Base-by-base conservation (phyloP, 2,797 vertebrate genomes). In the Lophotriccus pileatus region DNA sequence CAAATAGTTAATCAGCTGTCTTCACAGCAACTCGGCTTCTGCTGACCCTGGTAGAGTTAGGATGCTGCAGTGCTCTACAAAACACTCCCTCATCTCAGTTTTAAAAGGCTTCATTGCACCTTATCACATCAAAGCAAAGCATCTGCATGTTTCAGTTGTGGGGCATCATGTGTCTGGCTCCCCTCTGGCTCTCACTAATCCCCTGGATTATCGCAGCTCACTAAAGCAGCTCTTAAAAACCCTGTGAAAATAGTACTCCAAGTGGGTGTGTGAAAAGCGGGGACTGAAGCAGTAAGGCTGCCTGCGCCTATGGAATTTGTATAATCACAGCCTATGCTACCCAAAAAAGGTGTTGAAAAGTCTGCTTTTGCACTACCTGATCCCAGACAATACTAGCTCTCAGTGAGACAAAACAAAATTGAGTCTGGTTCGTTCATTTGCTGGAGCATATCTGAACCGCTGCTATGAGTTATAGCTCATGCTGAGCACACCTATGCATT, bases 121-220 rank as follows among this genome's bases (percentile, higher is more conserved):
- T 96, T 96, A 96, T 97, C 95, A 96, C 94, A 96, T 96, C 94
- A 96, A 96, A 97, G 96, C 74, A 86, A 96, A 96, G 74, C 91
- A 96, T 97, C 95, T 95, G 95, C 93, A 84, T 93, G 87, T 96
- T 96, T 95, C 89, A 91, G 85, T 96, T 77, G 89, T 95, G 95
- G 95, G 96, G 89, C 94, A 96, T 96, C 93, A 50, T 89, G 80
- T 95, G 94, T 93, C 96, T 96, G 94, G 95, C 94, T 97, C 93
- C 96, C 95, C 96, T 94, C 96, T 96, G 95, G 96, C 95, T 97
- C 91, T 88, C 44, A 47, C 91, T 97, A 97, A 97, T 97, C 96
- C 94, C 44, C 63, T 1, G 70, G 95, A 96, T 97, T 97, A 97
- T 96, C 93, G 84, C 94, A 94, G 91, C 89, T 96, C 93, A 94